These are phyloP conservation scores for Hecatera dysodea DNA, from an alignment of 2,888 invertebrate genomes.

Conservation along the genomic window DNA sequence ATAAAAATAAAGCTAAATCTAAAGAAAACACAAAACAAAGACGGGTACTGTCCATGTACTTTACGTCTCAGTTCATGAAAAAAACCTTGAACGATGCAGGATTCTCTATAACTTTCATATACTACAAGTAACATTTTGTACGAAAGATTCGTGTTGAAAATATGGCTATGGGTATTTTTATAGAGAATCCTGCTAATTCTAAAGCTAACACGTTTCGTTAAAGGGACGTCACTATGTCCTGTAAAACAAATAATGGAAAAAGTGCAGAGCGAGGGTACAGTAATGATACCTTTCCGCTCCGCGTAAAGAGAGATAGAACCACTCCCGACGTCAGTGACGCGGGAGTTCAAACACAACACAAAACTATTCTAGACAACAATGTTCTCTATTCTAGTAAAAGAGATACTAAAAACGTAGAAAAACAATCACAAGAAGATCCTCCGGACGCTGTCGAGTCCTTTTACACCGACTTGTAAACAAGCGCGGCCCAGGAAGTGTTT, in stretches of 20 bases:
- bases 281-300: slow-evolving; percentile 83
- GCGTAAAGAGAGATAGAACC: slow-evolving; percentile 64
- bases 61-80: slow-evolving; percentile 73
- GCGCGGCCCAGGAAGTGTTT: slow-evolving; percentile 76
- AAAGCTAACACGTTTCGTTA: slow-evolving; percentile 66
- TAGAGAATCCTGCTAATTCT: slow-evolving; percentile 71
- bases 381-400: slow-evolving; percentile 74
- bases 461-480: slow-evolving; percentile 88
- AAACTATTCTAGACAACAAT: slow-evolving; percentile 75
- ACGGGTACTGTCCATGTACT: slow-evolving; percentile 85
- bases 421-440: slow-evolving; percentile 71
- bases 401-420: slow-evolving; percentile 68
- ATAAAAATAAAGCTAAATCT: slow-evolving; percentile 60
- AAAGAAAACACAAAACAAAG: slow-evolving; percentile 77
- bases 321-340: slow-evolving; percentile 62
- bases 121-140: not conserved
- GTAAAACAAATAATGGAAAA: slow-evolving; percentile 66
- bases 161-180: not conserved
- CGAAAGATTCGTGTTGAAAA: not conserved
- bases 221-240: slow-evolving; percentile 72
- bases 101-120: slow-evolving; percentile 65
- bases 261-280: slow-evolving; percentile 78
- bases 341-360: slow-evolving; percentile 73
- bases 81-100: slow-evolving; percentile 65
- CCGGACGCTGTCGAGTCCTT: slow-evolving; percentile 78